Evolutionary conservation across 2,797 vertebrate genomes (phyloP), one percentile per base, ranked within the genome.

Genomic region (Scolopax bukidnonensis): DNA sequence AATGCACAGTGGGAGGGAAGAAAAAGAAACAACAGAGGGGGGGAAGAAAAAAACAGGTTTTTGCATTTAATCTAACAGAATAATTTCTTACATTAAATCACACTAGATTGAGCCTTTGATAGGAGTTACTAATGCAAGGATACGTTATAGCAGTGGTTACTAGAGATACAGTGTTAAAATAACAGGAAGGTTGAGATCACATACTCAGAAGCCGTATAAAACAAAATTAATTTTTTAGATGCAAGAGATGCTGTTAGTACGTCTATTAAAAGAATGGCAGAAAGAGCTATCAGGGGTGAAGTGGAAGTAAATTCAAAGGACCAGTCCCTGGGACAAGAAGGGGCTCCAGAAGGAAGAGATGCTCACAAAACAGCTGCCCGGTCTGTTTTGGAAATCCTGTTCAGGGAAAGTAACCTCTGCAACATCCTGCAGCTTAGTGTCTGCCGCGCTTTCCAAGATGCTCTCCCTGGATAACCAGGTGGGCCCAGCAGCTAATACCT

Each of bases 11-110:
- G 80, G 90, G 96, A 95, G 47, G 75, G 89, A 94, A 87, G 88
- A 92, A 73, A 24, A 87, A 18, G 75, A 90, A 92, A 93, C 74
- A 94, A 92, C 92, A 81, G 79, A 14, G 17, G 24, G 23, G 71
- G 71, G 84, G 10, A 11, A 67, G 91, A 78, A 89, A 94, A 96
- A 81, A 86, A 12, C 89, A 89, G 90, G 93, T 91, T 96, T 97
- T 95, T 96, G 90, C 84, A 96, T 97, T 97, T 97, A 97, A 97
- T 97, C 92, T 97, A 96, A 96, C 48, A 94, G 78, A 95, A 43
- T 96, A 93, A 95, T 96, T 95, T 95, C 89, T 96, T 84, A 65
- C 10, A 89, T 57, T 85, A 85, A 95, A 87, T 40, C 56, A 78
- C 50, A 76, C 36, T 9, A 7, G 61, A 92, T 57, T 2, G 1